Evolutionary conservation across 2,888 invertebrate species (phyloP).

Genomic region (Cataglyphis rosenhaueri): DNA sequence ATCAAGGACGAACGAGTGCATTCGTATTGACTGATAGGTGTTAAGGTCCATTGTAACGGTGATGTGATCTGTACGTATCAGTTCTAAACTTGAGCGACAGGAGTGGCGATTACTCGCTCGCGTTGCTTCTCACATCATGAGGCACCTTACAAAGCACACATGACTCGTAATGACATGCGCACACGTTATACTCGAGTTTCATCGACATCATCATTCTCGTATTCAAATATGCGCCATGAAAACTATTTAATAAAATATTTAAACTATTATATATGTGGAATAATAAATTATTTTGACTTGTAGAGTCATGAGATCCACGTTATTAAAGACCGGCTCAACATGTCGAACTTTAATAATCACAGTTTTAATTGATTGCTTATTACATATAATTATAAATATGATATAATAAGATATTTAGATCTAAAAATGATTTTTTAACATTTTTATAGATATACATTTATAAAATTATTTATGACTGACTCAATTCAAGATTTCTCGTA

Average conservation of each 20-base stretch:
- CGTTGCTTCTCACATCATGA: conserved; percentile 30
- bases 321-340: not conserved
- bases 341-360: not conserved
- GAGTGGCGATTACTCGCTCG: conserved; percentile 37
- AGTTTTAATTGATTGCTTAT: not conserved
- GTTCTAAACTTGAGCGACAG: conserved; percentile 65
- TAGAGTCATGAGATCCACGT: not conserved
- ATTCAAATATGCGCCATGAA: not conserved
- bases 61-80: conserved; percentile 71
- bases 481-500: not conserved
- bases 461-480: not conserved
- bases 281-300: not conserved
- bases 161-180: not conserved
- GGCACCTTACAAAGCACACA: not conserved
- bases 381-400: not conserved
- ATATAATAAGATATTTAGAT: conserved; percentile 1
- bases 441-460: not conserved
- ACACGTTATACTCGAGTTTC: not conserved
- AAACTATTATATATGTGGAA: not conserved
- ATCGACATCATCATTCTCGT: not conserved
- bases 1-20: conserved; percentile 85
- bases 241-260: not conserved
- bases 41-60: conserved; percentile 81
- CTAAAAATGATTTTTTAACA: not conserved
- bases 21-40: conserved; percentile 85